Conservation (phyloP, 2,113 vertebrate genomes). For the Myotis lucifugus region DNA sequence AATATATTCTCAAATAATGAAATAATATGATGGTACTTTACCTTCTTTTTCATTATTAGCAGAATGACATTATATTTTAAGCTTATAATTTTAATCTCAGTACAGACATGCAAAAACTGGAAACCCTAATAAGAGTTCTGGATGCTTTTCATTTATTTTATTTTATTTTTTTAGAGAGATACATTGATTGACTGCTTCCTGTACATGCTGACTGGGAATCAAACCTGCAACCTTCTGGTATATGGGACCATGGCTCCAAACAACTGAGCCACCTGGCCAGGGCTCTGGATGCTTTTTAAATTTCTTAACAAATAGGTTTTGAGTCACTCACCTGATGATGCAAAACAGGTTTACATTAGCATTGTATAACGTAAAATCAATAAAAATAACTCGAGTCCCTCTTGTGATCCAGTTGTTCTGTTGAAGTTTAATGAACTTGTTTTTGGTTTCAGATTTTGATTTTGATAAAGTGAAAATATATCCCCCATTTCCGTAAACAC, state of each 20-base stretch:
- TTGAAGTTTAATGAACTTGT: slow-evolving; percentile 77
- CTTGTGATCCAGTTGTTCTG: slow-evolving; percentile 80
- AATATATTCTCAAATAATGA: slow-evolving; percentile 4
- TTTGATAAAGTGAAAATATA: slow-evolving; percentile 80
- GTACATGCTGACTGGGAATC: background rate
- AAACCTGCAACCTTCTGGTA: background rate
- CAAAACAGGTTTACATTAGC: slow-evolving; percentile 85
- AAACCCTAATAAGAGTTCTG: background rate
- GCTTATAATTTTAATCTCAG: slow-evolving; percentile 25
- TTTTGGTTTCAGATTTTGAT: slow-evolving; percentile 73
- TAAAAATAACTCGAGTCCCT: slow-evolving; percentile 82
- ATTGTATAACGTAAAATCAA: slow-evolving; percentile 85
- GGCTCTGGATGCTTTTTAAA: background rate
- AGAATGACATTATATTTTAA: slow-evolving; percentile 21
- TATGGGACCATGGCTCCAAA: background rate
- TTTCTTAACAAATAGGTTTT: background rate
- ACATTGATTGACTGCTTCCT: too few species aligned
- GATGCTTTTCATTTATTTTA: background rate
- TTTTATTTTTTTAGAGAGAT: too few species aligned
- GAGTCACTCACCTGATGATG: slow-evolving; percentile 81
- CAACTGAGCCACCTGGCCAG: background rate
- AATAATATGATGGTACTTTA: background rate
- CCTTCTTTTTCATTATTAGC: slow-evolving; percentile 5
- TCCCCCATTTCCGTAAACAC: slow-evolving; percentile 77
- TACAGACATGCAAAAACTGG: background rate